Conservation (phyloP, 2,797 vertebrate species). For the Chrosomus eos region DNA sequence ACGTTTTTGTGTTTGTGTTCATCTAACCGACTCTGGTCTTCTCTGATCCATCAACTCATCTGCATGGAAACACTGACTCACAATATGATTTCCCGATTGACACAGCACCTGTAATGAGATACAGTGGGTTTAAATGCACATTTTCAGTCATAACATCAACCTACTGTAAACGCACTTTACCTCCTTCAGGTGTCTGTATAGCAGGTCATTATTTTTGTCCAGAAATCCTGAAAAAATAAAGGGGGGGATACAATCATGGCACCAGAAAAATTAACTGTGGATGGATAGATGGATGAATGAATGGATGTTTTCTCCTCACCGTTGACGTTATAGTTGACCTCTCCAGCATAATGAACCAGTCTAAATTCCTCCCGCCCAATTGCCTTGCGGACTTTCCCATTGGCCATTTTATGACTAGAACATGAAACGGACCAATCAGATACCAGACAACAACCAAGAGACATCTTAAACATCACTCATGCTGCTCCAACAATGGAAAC, state of each 20-base stretch:
- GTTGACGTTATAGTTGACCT: conserved; percentile 93
- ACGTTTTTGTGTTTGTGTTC: background rate
- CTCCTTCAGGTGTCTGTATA: conserved; percentile 96
- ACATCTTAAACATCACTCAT: background rate
- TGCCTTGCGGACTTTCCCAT: conserved; percentile 91
- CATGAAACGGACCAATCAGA: conserved; percentile 26
- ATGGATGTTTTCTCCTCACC: conserved; percentile 76
- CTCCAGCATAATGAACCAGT: conserved; percentile 94
- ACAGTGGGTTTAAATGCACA: conserved; percentile 47
- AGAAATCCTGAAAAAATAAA: conserved; percentile 83
- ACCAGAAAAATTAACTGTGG: background rate
- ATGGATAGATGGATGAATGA: background rate
- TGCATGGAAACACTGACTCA: conserved; percentile 89
- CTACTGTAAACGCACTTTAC: conserved; percentile 66
- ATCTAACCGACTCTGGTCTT: conserved; percentile 90
- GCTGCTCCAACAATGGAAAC: background rate
- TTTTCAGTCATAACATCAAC: background rate
- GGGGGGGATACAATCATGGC: background rate
- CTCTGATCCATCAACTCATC: conserved; percentile 92
- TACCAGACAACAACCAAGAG: background rate
- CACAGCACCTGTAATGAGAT: conserved; percentile 87
- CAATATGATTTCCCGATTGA: conserved; percentile 88
- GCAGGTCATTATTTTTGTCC: conserved; percentile 96
- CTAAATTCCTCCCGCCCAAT: conserved; percentile 93
- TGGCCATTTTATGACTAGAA: conserved; percentile 92